Conservation (phyloP, 2,797 vertebrate species). For the Eulemur mongoz region DNA sequence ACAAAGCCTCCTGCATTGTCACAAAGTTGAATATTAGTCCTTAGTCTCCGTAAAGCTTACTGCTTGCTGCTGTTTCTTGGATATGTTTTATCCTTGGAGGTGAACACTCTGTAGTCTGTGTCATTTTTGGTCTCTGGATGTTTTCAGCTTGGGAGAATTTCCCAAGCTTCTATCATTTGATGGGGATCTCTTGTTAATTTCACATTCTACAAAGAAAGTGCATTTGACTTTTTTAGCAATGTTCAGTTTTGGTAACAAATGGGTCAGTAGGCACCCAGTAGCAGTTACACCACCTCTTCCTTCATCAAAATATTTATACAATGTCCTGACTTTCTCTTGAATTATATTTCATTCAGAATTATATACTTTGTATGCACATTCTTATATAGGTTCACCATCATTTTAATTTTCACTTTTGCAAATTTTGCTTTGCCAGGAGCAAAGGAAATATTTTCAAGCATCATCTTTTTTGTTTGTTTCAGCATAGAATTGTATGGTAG, state of each 20-base stretch:
- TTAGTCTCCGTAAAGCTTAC: not conserved
- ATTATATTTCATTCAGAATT: not conserved
- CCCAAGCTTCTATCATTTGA: not conserved
- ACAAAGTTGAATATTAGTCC: not conserved
- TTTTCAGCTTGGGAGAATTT: not conserved
- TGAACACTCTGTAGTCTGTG: not conserved
- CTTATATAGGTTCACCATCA: not conserved
- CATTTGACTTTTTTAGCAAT: not conserved
- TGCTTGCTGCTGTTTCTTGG: not conserved
- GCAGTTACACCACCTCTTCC: not conserved
- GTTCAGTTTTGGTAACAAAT: slow-evolving; percentile 13
- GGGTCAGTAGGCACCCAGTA: not conserved
- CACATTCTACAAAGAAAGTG: not conserved
- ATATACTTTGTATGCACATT: not conserved
- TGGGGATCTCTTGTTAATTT: not conserved
- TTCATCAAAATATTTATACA: not conserved
- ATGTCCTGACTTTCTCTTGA: not conserved
- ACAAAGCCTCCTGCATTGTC: not conserved
- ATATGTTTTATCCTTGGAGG: not conserved
- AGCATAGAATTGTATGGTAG: not conserved
- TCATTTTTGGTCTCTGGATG: not conserved
- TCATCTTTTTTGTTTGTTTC: not conserved
- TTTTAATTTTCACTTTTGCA: slow-evolving; percentile 26
- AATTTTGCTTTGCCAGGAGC: slow-evolving; percentile 19
- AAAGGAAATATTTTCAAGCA: slow-evolving; percentile 30